Evolutionary conservation across 2,888 invertebrate species (phyloP).

Genomic region (Athalia circularis): DNA sequence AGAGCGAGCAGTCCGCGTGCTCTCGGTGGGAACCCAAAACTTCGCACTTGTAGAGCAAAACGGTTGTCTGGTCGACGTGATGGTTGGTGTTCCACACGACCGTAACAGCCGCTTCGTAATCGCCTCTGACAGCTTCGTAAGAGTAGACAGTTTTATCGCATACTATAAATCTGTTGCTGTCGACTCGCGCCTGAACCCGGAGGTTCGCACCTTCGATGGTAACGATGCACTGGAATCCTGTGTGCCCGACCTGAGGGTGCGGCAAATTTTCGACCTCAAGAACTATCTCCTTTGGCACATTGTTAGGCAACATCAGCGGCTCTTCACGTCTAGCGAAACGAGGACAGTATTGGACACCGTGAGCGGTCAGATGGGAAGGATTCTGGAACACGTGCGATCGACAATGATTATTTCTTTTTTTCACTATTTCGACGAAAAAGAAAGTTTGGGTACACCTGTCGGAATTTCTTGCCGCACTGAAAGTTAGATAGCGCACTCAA

Average conservation of each 20-base stretch:
- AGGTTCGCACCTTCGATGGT: constrained; percentile 93
- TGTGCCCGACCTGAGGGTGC: constrained; percentile 90
- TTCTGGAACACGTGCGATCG: constrained; percentile 72
- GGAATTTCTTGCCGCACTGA: no score
- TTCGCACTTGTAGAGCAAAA: constrained; percentile 96
- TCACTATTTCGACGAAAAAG: no score
- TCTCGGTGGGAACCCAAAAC: constrained; percentile 95
- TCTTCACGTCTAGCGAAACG: constrained; percentile 85
- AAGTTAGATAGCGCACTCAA: no score
- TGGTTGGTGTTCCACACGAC: constrained; percentile 96
- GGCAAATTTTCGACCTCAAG: constrained; percentile 94
- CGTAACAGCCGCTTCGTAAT: constrained; percentile 91
- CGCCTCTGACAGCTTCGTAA: constrained; percentile 90
- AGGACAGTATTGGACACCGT: constrained; percentile 84
- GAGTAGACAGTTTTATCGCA: constrained; percentile 96
- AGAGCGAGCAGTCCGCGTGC: constrained; percentile 96
- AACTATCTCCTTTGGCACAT: constrained; percentile 91
- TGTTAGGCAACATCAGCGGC: constrained; percentile 89
- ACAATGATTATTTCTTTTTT: background rate
- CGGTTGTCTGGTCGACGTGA: constrained; percentile 92
- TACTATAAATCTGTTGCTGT: constrained; percentile 86
- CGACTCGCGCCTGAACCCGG: constrained; percentile 90
- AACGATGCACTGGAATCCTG: constrained; percentile 93
- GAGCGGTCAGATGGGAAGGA: constrained; percentile 77
- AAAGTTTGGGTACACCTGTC: no score